A percentile compares a stretch with the other conserved stretches of the same genome.
These are phyloP conservation scores for Grantiella picta DNA, from an alignment of 2,113 vertebrate genomes.

Conservation along the genomic window DNA sequence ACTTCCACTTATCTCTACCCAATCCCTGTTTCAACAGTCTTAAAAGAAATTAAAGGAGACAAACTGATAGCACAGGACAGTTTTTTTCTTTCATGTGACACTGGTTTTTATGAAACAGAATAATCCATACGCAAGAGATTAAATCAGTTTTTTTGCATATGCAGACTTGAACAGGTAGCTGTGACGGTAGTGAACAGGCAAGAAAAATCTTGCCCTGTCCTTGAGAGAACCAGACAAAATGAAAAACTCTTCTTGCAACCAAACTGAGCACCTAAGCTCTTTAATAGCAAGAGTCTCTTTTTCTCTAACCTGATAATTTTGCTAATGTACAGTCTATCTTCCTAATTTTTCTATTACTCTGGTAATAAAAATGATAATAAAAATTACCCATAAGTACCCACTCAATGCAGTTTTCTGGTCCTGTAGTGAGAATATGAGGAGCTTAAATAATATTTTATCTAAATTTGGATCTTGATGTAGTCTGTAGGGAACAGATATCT, in stretches of 20 bases:
- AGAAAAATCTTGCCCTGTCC: background rate
- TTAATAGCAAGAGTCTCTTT: background rate
- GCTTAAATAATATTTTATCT: background rate
- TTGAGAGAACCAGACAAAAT: background rate
- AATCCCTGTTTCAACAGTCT: background rate
- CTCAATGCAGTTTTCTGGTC: background rate
- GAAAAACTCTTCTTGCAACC: background rate
- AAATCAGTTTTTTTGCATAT: background rate
- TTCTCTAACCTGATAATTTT: constrained; percentile 9
- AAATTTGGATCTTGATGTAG: background rate
- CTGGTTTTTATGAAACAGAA: background rate
- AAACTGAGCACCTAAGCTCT: background rate
- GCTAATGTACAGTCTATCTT: background rate
- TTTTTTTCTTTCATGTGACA: background rate
- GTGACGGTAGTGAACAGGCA: background rate
- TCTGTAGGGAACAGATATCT: background rate
- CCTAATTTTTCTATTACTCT: background rate
- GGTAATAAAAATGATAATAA: background rate
- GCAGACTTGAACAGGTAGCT: background rate
- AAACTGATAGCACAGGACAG: background rate
- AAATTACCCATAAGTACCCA: background rate
- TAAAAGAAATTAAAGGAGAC: background rate
- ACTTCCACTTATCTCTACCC: background rate
- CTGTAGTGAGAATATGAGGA: background rate
- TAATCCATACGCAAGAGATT: background rate